phyloP scores from a whole-genome alignment of 2,113 vertebrate genomes.

The Cyphotilapia sp. region DNA sequence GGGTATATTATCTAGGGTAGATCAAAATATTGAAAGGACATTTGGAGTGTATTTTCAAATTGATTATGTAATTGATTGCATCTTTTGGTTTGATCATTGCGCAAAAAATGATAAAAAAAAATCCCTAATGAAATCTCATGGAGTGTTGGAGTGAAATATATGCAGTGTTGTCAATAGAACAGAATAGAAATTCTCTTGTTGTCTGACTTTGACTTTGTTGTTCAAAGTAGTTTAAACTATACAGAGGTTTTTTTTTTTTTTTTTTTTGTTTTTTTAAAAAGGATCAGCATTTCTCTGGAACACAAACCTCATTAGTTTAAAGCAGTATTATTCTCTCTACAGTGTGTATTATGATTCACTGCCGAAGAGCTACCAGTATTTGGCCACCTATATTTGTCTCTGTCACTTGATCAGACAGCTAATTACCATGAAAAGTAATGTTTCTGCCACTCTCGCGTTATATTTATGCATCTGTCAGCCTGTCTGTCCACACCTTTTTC shows the following conservation, averaged over 20 bases:
- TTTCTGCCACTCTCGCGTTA: background rate
- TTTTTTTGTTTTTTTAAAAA: accelerated
- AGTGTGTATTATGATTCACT: background rate
- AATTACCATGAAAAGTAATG: conserved; percentile 50
- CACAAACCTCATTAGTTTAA: conserved; percentile 1
- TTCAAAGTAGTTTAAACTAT: background rate
- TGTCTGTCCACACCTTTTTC: conserved; percentile 5
- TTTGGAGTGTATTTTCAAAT: background rate
- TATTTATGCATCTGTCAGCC: conserved; percentile 19
- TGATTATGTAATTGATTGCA: background rate
- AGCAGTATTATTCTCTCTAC: background rate
- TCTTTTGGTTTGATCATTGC: background rate
- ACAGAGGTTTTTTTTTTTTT: background rate
- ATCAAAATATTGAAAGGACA: background rate
- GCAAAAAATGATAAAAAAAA: background rate
- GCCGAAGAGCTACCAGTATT: background rate
- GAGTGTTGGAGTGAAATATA: background rate
- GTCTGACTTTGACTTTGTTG: conserved; percentile 17
- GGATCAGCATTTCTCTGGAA: background rate
- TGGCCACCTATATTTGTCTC: conserved; percentile 29
- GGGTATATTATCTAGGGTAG: background rate
- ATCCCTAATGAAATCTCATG: background rate
- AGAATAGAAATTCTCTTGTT: background rate
- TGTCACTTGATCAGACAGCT: conserved; percentile 37
- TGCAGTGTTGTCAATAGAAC: background rate